These are phyloP conservation scores for Ifrita kowaldi DNA, from an alignment of 2,113 vertebrate species.

Conservation along the genomic window DNA sequence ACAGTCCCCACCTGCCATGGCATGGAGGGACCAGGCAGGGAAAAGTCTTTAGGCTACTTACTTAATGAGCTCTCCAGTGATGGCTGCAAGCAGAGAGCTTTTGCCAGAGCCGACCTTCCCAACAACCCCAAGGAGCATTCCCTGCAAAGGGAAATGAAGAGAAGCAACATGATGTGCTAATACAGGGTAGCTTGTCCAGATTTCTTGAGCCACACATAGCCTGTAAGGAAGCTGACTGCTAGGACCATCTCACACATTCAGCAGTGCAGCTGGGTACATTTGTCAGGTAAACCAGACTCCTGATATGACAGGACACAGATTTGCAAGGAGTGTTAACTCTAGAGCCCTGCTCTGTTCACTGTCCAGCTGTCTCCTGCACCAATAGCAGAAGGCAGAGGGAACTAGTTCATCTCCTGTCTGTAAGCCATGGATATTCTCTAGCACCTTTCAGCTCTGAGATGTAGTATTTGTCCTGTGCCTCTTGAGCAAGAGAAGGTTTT, in stretches of 20 bases:
- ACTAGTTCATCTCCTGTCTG: neutral
- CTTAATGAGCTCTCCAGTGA: conserved; percentile 91
- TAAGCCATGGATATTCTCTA: neutral
- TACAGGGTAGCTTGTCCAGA: neutral
- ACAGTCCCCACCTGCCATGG: fast-evolving
- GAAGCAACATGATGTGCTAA: neutral
- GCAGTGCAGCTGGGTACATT: neutral
- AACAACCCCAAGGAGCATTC: conserved; percentile 85
- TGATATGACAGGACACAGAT: neutral
- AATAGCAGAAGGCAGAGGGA: neutral
- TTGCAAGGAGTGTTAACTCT: neutral
- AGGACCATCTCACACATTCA: neutral
- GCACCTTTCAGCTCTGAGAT: neutral
- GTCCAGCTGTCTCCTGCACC: neutral
- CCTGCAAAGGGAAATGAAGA: conserved; percentile 72
- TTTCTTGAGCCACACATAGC: neutral
- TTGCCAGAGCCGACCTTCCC: conserved; percentile 96
- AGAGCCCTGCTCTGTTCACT: neutral
- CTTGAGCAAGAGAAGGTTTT: neutral
- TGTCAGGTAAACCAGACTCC: neutral
- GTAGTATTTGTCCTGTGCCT: neutral
- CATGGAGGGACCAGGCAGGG: neutral
- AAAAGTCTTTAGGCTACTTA: conserved; percentile 54
- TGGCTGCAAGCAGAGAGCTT: conserved; percentile 87
- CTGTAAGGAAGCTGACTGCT: neutral